These are phyloP conservation scores for Scaptomyza pallida DNA, from an alignment of 1,140 invertebrate genomes.

Conservation along the genomic window DNA sequence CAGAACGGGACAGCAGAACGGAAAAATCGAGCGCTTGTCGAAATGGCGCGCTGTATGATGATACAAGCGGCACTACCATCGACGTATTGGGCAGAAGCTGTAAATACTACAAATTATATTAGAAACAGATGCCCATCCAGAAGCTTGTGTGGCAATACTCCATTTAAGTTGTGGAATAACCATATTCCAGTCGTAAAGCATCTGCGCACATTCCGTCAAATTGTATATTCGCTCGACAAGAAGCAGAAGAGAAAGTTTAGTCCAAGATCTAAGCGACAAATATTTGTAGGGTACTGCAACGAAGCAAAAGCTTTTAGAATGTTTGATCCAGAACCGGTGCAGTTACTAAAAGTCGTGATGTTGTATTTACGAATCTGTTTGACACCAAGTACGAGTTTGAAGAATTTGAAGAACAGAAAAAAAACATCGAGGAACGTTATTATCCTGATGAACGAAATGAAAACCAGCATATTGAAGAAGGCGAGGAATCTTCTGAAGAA, in stretches of 20 bases:
- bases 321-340: no score
- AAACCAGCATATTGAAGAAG: no score
- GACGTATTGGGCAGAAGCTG: conserved; percentile 40
- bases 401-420: no score
- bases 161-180: conserved; percentile 2
- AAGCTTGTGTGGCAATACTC: conserved; percentile 38
- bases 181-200: conserved; percentile 1
- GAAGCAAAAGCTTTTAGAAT: conserved; percentile 76
- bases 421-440: neutral
- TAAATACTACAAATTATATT: conserved; percentile 35
- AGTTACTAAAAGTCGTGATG: no score
- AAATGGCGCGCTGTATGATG: conserved; percentile 56
- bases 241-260: conserved; percentile 41
- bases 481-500: no score
- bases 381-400: no score
- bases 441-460: neutral
- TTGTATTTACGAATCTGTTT: no score
- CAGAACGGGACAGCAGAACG: no score
- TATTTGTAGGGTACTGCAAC: conserved; percentile 84
- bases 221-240: conserved; percentile 15
- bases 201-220: no score
- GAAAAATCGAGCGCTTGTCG: no score
- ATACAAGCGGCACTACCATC: conserved; percentile 33
- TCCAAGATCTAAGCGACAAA: conserved; percentile 63
- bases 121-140: conserved; percentile 65